phyloP scores from a whole-genome alignment of 2,888 invertebrate species.

The Caenorhabditis sp. region DNA sequence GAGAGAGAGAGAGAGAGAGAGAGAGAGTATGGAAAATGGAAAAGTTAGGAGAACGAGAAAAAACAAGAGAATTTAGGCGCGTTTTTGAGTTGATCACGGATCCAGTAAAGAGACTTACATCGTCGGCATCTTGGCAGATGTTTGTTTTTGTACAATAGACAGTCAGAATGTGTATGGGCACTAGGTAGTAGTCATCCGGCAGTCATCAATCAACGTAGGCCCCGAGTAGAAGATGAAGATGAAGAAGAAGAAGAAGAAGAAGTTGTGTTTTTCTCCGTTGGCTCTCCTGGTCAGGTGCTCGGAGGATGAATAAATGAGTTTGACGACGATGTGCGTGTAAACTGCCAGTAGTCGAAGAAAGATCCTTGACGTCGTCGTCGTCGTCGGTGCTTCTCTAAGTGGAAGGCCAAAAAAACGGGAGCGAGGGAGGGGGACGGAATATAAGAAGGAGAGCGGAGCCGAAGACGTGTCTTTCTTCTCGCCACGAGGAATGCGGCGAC shows the following conservation, averaged over 20 bases:
- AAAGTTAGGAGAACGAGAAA: slow-evolving; percentile 6
- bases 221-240: too few species aligned
- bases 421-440: neutral
- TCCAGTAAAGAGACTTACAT: slow-evolving; percentile 52
- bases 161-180: slow-evolving; percentile 11
- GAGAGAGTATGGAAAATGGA: slow-evolving; percentile 5
- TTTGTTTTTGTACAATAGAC: too few species aligned
- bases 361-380: neutral
- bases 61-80: slow-evolving; percentile 9
- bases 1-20: slow-evolving; percentile 17
- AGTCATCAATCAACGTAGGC: slow-evolving; percentile 52
- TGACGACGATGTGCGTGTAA: slow-evolving; percentile 45
- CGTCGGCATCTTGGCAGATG: slow-evolving; percentile 47
- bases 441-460: slow-evolving; percentile 34
- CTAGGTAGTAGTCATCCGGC: slow-evolving; percentile 33
- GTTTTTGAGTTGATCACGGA: slow-evolving; percentile 13
- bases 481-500: slow-evolving; percentile 26
- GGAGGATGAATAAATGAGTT: slow-evolving; percentile 56
- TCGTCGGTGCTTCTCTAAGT: neutral
- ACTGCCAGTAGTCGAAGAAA: slow-evolving; percentile 4
- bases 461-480: slow-evolving; percentile 51
- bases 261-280: slow-evolving; percentile 26
- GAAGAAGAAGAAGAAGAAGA: too few species aligned
- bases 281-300: slow-evolving; percentile 39
- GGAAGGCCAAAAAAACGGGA: slow-evolving; percentile 4